Evolutionary conservation across 1,140 invertebrate genomes (phyloP).

Genomic region (Tenebrio molitor): DNA sequence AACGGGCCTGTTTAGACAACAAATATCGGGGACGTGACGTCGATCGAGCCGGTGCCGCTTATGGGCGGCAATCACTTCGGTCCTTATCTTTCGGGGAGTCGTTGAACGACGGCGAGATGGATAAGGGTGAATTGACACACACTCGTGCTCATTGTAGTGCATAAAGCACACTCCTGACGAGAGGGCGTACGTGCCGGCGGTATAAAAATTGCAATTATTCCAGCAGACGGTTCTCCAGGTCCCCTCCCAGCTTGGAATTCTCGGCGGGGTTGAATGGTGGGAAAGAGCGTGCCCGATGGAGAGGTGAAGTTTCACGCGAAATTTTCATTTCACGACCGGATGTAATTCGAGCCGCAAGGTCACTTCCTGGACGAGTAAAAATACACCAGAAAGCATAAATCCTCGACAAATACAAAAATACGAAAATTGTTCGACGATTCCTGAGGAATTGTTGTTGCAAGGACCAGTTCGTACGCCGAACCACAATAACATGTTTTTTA

Average conservation of each 20-base stretch:
- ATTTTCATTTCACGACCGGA: too few species aligned
- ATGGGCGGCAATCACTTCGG: conserved; percentile 34
- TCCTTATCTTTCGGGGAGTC: conserved; percentile 17
- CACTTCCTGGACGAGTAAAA: too few species aligned
- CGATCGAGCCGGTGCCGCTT: conserved; percentile 34
- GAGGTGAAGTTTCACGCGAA: too few species aligned
- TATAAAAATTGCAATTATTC: conserved; percentile 43
- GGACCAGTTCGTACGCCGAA: too few species aligned
- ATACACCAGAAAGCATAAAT: too few species aligned
- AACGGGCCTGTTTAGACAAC: conserved; percentile 44
- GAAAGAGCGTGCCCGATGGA: too few species aligned
- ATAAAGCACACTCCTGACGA: conserved; percentile 42
- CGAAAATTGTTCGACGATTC: too few species aligned
- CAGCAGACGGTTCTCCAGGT: neutral
- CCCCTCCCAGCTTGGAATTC: neutral
- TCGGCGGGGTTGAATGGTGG: neutral
- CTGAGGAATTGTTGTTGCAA: too few species aligned
- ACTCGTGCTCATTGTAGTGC: conserved; percentile 37
- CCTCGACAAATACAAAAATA: too few species aligned
- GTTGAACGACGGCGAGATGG: conserved; percentile 28
- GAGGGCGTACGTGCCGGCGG: conserved; percentile 31
- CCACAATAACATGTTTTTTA: too few species aligned
- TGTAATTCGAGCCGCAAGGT: too few species aligned
- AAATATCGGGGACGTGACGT: conserved; percentile 41
- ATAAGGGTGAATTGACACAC: conserved; percentile 45